Evolutionary conservation across 2,113 vertebrate genomes (phyloP), one percentile per base, ranked within the genome.

Genomic region (Silurus glanis): DNA sequence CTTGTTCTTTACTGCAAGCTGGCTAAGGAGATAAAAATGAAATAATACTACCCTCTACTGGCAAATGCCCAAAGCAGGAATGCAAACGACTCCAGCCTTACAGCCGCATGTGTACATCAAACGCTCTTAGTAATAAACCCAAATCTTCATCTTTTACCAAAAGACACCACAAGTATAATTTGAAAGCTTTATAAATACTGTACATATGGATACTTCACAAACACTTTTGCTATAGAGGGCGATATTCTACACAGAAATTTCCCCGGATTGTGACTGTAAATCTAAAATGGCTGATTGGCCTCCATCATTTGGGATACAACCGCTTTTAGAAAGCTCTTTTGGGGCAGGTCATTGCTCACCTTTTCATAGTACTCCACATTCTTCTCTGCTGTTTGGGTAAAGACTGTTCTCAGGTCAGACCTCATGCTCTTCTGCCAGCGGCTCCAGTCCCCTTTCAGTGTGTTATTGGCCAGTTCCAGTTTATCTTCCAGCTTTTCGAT

Each of bases 321-420:
- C 25, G n/a, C n/a, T 13, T 28, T 16, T 28, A 56, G 23, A 66
- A 12, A 55, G 55, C 49, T 58, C 21, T 37, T 25, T 47, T 28
- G 28, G 17, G 58, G 53, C 12, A 23, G 37, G 16, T 58, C 21
- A n/a, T 9, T 12, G 5, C 93, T 96, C 93, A 98, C 97, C 97
- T 97, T 96, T 93, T 99, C 96, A 10, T 98, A 98, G 89, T 96
- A 96, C 61, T 49, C 93, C 66, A 98, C 91, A 59, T 98, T 99
- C 90, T 93, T 96, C 88, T 97, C 96, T 0, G 97, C 96, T 37
- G 96, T 90, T 28, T 92, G 92, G 1, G 92, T 80, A 45, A 99
- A 97, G 0, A 96, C 94, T n/a, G 92, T 91, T 90, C 92, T 96
- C 90, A 98, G 92, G 90, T 99, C 98, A 45, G 90, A 91, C 49